Percentiles rank a stretch among this genome's conserved stretches.
phyloP scores from a whole-genome alignment of 2,113 vertebrate genomes.

The Amphiprion percula region DNA sequence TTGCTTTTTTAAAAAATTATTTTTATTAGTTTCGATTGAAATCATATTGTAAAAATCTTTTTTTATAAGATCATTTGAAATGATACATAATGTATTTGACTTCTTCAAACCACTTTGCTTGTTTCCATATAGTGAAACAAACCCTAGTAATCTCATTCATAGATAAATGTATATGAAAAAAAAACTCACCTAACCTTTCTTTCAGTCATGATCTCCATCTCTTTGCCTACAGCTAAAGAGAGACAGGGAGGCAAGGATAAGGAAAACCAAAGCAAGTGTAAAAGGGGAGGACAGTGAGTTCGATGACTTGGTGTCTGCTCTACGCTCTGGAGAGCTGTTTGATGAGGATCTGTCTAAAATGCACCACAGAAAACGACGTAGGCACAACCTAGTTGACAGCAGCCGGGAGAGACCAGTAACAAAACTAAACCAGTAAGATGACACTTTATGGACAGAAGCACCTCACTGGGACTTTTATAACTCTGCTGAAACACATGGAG shows the following conservation, averaged over 20 bases:
- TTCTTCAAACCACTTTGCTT: no score
- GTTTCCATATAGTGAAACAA: background rate
- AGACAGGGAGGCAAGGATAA: constrained; percentile 60
- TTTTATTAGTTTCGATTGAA: no score
- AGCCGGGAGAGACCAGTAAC: constrained; percentile 44
- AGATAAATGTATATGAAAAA: no score
- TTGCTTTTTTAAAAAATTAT: no score
- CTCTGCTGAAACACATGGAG: no score
- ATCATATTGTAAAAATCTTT: no score
- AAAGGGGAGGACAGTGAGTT: constrained; percentile 61
- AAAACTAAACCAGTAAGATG: constrained; percentile 27
- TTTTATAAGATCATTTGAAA: no score
- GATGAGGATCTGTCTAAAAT: constrained; percentile 57
- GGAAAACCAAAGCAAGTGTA: constrained; percentile 13
- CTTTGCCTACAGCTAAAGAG: constrained; percentile 45
- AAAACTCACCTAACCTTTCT: background rate
- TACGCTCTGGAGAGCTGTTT: constrained; percentile 71
- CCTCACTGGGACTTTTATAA: background rate
- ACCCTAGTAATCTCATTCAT: background rate
- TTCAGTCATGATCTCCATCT: background rate
- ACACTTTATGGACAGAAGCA: background rate
- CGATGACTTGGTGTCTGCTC: constrained; percentile 72
- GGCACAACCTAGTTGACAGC: background rate
- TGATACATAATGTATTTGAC: no score
- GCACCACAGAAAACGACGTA: constrained; percentile 49